These are phyloP conservation scores for Seriola quinqueradiata DNA, from an alignment of 2,113 vertebrate genomes.

Conservation along the genomic window DNA sequence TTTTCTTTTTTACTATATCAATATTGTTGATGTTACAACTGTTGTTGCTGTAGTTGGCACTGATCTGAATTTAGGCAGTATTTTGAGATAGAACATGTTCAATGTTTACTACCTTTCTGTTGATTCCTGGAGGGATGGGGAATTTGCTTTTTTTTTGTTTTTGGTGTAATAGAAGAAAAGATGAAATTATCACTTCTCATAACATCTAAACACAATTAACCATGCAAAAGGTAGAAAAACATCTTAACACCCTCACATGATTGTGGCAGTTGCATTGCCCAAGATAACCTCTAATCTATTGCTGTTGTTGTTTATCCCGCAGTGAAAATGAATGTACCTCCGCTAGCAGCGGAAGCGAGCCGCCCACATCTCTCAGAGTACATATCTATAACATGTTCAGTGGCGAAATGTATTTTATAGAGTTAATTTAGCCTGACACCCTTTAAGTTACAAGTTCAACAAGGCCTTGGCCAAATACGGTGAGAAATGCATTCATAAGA, in stretches of 20 bases:
- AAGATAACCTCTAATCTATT: conserved; percentile 56
- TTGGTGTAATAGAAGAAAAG: conserved; percentile 37
- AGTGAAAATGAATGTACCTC: conserved; percentile 80
- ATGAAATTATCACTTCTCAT: conserved; percentile 63
- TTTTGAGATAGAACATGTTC: conserved; percentile 72
- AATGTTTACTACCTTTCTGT: conserved; percentile 78
- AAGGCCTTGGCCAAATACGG: conserved; percentile 70
- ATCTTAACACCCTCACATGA: conserved; percentile 54
- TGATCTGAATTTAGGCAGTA: conserved; percentile 76
- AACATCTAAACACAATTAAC: conserved; percentile 62
- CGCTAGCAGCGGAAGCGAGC: conserved; percentile 39
- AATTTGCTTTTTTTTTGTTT: conserved; percentile 56
- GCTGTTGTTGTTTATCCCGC: conserved; percentile 57
- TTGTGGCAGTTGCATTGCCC: conserved; percentile 65
- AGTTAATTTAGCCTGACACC: conserved; percentile 43
- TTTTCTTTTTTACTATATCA: conserved; percentile 75
- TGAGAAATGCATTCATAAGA: conserved; percentile 59
- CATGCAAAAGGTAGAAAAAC: conserved; percentile 46
- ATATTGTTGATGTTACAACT: conserved; percentile 73
- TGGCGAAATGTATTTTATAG: conserved; percentile 57
- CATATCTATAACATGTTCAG: conserved; percentile 40
- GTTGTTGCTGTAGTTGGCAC: conserved; percentile 79
- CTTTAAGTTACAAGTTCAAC: conserved; percentile 48
- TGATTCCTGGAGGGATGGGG: conserved; percentile 69
- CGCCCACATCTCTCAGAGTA: conserved; percentile 42